Percentiles rank a stretch among this genome's conserved stretches.
phyloP scores from a whole-genome alignment of 2,888 invertebrate species.

The Dryobotodes eremita region DNA sequence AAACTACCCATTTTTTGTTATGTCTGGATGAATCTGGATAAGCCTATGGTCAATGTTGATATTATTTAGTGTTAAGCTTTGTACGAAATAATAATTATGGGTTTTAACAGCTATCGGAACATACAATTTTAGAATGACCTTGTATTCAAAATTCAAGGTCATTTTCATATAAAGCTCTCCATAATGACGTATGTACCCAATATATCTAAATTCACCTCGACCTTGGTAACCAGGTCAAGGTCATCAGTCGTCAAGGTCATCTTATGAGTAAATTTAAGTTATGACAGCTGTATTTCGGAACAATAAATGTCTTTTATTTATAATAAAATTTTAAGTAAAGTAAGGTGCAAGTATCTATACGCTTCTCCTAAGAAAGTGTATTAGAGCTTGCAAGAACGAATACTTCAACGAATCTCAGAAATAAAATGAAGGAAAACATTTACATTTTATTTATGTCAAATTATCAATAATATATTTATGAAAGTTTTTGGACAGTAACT shows the following conservation, averaged over 20 bases:
- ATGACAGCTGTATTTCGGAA: constrained; percentile 42
- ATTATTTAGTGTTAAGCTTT: constrained; percentile 51
- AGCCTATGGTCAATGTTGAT: constrained; percentile 38
- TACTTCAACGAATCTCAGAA: constrained; percentile 64
- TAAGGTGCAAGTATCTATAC: constrained; percentile 54
- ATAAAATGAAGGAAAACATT: constrained; percentile 15
- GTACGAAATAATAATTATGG: constrained; percentile 22
- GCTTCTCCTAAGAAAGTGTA: constrained; percentile 60
- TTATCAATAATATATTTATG: neutral
- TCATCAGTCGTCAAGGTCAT: constrained; percentile 7
- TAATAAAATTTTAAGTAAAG: constrained; percentile 27
- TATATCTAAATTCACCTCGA: constrained; percentile 6
- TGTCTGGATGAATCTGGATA: neutral
- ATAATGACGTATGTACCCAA: neutral
- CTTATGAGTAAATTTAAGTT: constrained; percentile 12
- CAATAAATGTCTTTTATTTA: constrained; percentile 40
- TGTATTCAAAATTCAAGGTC: constrained; percentile 12
- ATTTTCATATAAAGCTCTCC: constrained; percentile 24
- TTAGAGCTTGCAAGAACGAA: constrained; percentile 63
- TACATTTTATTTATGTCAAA: neutral
- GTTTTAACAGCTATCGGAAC: constrained; percentile 42
- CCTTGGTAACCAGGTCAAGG: constrained; percentile 24
- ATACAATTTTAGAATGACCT: constrained; percentile 2
- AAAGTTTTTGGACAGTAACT: constrained; percentile 4
- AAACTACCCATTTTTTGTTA: constrained; percentile 11